Percentiles rank a stretch among this genome's conserved stretches.
Conservation (phyloP, 2,797 vertebrate genomes). For the Ceryle rudis region DNA sequence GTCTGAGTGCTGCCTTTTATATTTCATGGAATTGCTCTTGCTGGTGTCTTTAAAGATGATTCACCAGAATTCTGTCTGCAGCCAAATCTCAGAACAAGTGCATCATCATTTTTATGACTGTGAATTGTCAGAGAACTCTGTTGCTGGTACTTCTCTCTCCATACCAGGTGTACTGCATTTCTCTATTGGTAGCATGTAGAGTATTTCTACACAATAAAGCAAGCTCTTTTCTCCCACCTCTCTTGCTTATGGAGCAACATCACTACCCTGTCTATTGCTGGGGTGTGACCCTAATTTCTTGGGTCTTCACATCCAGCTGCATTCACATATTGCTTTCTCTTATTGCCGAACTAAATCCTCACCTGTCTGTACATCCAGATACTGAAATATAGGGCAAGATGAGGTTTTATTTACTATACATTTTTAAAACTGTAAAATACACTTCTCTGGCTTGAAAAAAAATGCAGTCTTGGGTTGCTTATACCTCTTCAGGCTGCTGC, state of each 20-base stretch:
- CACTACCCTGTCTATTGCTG: neutral
- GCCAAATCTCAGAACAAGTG: neutral
- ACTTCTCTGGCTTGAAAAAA: neutral
- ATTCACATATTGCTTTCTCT: neutral
- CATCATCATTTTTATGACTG: neutral
- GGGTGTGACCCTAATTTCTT: neutral
- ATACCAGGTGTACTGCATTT: neutral
- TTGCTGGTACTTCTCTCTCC: neutral
- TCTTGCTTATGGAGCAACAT: neutral
- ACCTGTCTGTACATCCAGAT: neutral
- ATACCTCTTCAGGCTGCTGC: neutral
- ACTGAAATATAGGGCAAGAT: neutral
- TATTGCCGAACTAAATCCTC: neutral
- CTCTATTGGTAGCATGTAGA: neutral
- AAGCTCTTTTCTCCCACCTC: neutral
- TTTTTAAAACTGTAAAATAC: neutral
- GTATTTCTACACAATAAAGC: neutral
- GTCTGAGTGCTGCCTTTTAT: neutral
- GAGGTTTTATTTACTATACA: neutral
- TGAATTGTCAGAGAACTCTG: neutral
- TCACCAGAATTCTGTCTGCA: neutral
- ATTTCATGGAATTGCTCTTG: neutral
- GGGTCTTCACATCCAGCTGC: neutral
- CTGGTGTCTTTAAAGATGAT: neutral
- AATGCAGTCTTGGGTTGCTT: neutral